Evolutionary conservation across 2,797 vertebrate species (phyloP).

Genomic region (Lophotriccus pileatus): DNA sequence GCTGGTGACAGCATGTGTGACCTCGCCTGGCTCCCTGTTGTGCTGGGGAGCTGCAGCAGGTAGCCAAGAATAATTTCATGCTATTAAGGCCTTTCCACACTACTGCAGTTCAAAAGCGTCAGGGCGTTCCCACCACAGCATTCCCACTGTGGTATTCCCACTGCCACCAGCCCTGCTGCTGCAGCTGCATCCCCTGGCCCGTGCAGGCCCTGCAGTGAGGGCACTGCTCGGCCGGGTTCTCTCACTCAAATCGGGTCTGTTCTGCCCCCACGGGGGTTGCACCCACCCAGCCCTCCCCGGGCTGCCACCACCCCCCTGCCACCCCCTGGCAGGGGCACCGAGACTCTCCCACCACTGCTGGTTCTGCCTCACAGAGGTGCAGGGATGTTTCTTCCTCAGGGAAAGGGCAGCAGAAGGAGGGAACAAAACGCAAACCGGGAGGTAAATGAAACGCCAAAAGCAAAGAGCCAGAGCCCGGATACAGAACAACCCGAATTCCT

Average conservation of each 20-base stretch:
- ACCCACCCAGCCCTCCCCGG: too few species aligned
- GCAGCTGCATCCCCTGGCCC: not conserved
- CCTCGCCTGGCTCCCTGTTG: accelerated
- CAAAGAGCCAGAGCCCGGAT: not conserved
- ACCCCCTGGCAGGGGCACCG: accelerated
- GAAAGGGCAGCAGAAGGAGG: not conserved
- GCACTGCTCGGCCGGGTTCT: accelerated
- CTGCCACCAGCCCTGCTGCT: accelerated
- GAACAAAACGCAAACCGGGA: not conserved
- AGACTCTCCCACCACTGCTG: not conserved
- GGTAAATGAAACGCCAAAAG: accelerated
- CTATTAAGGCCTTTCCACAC: not conserved
- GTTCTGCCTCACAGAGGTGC: not conserved
- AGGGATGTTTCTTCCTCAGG: not conserved
- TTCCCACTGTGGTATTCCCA: not conserved
- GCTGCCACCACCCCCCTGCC: not conserved
- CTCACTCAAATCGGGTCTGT: accelerated
- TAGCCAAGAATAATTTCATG: not conserved
- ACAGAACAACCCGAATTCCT: not conserved
- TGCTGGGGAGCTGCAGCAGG: too few species aligned
- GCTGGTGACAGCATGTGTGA: not conserved
- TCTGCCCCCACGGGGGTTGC: not conserved
- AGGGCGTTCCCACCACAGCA: not conserved
- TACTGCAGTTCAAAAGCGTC: not conserved
- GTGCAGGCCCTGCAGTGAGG: accelerated